Evolutionary conservation across 2,797 vertebrate species (phyloP), one percentile per base, ranked within the genome.

Genomic region (Enteromius fasciolatus): DNA sequence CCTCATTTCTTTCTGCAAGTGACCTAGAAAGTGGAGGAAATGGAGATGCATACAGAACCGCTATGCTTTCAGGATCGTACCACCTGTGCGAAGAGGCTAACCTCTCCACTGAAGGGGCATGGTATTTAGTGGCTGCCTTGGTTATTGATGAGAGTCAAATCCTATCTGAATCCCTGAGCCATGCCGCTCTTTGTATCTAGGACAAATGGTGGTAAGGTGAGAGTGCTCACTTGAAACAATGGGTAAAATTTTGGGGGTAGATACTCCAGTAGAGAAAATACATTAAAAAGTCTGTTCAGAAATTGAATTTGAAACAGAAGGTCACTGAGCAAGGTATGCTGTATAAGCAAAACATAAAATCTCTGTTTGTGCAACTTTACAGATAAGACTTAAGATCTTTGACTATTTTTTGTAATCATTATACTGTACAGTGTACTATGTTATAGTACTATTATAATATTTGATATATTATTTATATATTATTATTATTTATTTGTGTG

Each of bases 141-240:
- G 88, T 92, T 92, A 93, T 93, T 90, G 89, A 93, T 91, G 89
- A 91, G 87, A 87, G 91, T 92, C 90, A 89, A 91, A 92, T 90
- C 83, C 90, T 90, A 89, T 89, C 86, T 52, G 15, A 80, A 82
- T 82, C 64, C 66, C 73, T 59, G 88, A 87, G 90, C 87, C 80
- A 78, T 89, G 88, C 90, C 90, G 90, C 88, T 89, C 90, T 90
- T 84, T 84, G 41, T 64, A 57, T 86, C 25, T 20, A 84, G 83
- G 86, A 52, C 84, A 79, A 81, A 2, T 61, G 70, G 83, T 83
- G 52, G 39, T 85, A n/a, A 81, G 74, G 75, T 69, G 84, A 84
- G 33, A 76, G 36, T 84, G 28, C 17, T 78, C 74, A 82, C 77
- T 78, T 68, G 61, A 77, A 90, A 89, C 88, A 90, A 87, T 85